Conservation (phyloP, 2,888 invertebrate species). For the Nymphalis c-album region DNA sequence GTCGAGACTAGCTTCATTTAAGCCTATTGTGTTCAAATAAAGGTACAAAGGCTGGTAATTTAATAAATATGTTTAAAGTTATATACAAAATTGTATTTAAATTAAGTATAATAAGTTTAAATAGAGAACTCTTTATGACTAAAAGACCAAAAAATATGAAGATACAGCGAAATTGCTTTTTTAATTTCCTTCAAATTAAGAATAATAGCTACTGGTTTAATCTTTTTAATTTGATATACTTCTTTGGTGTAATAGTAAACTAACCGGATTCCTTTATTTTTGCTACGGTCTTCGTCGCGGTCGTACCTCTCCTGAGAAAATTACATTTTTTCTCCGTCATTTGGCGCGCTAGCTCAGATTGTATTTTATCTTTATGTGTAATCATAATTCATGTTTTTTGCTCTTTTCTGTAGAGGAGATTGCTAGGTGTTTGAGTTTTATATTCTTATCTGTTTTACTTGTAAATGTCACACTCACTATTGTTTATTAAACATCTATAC, state of each 20-base stretch:
- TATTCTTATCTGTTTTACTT: slow-evolving; percentile 59
- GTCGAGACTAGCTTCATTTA: slow-evolving; percentile 39
- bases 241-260: slow-evolving; percentile 19
- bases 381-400: slow-evolving; percentile 78
- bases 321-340: slow-evolving; percentile 74
- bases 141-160: not conserved
- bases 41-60: slow-evolving; percentile 26
- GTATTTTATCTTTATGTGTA: slow-evolving; percentile 79
- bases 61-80: slow-evolving; percentile 26
- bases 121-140: not conserved
- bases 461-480: slow-evolving; percentile 57
- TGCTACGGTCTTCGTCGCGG: slow-evolving; percentile 51
- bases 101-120: not conserved
- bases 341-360: slow-evolving; percentile 75
- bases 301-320: slow-evolving; percentile 66
- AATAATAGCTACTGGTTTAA: slow-evolving; percentile 10
- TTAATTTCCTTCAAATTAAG: slow-evolving; percentile 10
- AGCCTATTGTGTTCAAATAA: slow-evolving; percentile 34
- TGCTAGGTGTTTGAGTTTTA: slow-evolving; percentile 71
- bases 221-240: slow-evolving; percentile 12
- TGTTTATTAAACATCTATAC: slow-evolving; percentile 55
- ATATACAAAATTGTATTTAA: slow-evolving; percentile 18
- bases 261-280: slow-evolving; percentile 50
- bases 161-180: slow-evolving; percentile 3
- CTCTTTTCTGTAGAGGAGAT: slow-evolving; percentile 52